phyloP scores from a whole-genome alignment of 2,113 vertebrate genomes.

The Pleuronectes platessa region DNA sequence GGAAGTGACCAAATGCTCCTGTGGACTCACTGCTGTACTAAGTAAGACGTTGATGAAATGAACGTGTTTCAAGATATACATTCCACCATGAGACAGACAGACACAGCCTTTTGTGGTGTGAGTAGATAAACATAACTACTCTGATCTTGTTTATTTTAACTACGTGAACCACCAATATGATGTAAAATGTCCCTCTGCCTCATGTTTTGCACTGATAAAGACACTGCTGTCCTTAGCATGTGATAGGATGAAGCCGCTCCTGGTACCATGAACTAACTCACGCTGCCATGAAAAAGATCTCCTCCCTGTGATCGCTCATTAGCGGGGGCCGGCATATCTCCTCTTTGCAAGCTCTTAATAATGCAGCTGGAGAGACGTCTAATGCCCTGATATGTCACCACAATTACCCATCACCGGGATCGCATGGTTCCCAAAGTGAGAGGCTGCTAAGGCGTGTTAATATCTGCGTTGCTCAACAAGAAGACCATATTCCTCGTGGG shows the following conservation, averaged over 20 bases:
- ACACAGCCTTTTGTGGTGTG: too few species aligned
- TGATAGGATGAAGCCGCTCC: not conserved
- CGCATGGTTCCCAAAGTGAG: constrained; percentile 24
- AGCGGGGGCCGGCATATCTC: not conserved
- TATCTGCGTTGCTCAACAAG: constrained; percentile 4
- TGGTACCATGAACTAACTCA: not conserved
- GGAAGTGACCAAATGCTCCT: too few species aligned
- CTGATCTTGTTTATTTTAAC: too few species aligned
- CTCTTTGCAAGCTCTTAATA: constrained; percentile 32
- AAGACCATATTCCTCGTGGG: not conserved
- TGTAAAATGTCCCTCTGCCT: too few species aligned
- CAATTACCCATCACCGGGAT: constrained; percentile 28
- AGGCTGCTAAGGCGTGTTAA: constrained; percentile 48
- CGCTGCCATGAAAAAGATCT: not conserved
- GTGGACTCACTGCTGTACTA: too few species aligned
- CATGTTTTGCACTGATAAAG: not conserved
- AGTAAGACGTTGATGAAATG: too few species aligned
- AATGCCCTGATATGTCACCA: constrained; percentile 41
- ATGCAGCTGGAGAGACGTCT: constrained; percentile 41
- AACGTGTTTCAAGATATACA: too few species aligned
- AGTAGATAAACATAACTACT: too few species aligned
- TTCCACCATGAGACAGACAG: too few species aligned
- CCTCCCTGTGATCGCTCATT: constrained; percentile 28
- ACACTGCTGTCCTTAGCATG: not conserved
- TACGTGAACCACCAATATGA: too few species aligned